phyloP scores from a whole-genome alignment of 1,140 invertebrate species.

The Microplitis demolitor region DNA sequence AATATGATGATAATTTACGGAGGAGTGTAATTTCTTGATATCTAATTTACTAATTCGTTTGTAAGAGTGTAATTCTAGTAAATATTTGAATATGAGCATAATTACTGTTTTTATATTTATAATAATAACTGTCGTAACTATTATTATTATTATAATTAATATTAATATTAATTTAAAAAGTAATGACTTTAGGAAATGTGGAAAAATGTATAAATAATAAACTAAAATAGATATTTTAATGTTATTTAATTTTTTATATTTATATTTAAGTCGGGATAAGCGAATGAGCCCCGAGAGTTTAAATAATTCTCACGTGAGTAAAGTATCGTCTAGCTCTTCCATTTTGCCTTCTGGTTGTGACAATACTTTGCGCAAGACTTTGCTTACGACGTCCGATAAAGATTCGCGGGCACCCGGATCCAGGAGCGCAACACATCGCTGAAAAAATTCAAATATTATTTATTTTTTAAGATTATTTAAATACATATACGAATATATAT shows the following conservation, averaged over 20 bases:
- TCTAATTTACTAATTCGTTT: background rate
- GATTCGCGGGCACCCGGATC: conserved; percentile 88
- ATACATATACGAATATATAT: background rate
- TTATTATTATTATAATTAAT: background rate
- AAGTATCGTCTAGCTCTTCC: conserved; percentile 90
- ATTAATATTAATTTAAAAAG: background rate
- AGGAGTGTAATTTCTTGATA: background rate
- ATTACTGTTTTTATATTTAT: too few relatives aligned
- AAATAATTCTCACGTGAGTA: conserved; percentile 72
- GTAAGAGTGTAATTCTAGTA: too few relatives aligned
- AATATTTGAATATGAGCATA: too few relatives aligned
- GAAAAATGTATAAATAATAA: background rate
- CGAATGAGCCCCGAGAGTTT: conserved; percentile 38
- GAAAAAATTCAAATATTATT: conserved; percentile 43
- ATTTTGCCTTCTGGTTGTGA: conserved; percentile 79
- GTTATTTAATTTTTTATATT: background rate
- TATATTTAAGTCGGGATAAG: conserved; percentile 26
- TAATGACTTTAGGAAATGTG: background rate
- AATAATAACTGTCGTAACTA: too few relatives aligned
- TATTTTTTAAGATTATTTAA: conserved; percentile 12
- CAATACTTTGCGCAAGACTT: conserved; percentile 76
- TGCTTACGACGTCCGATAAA: conserved; percentile 84
- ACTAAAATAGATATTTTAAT: background rate
- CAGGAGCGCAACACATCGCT: conserved; percentile 77
- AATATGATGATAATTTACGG: background rate